Evolutionary conservation across 2,888 invertebrate genomes (phyloP), one percentile per base, ranked within the genome.

Genomic region (Drosophila antonietae): DNA sequence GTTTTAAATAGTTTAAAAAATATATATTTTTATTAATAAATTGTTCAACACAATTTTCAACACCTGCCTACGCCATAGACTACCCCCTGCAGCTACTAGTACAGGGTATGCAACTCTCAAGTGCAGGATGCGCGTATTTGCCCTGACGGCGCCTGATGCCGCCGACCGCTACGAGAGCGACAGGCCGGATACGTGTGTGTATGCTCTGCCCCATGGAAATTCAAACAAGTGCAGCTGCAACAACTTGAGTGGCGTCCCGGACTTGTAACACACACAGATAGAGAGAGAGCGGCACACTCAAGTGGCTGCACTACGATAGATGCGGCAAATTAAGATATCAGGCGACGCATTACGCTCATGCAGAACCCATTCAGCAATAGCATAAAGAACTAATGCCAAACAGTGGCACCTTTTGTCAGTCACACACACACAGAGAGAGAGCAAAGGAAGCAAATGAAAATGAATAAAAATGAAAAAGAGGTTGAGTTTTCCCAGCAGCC

Each of bases 321-420:
- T 59, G 71, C 86, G 79, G 78, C 77, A 86, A 90, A 88, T 88
- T 89, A 90, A 88, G 88, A 90, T 88, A 88, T 88, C 89, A 84
- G 79, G 79, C 88, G 63, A 78, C 89, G 89, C 82, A 80, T 83
- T 81, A 86, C 67, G 70, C 69, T 47, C 67, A 41, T 68, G 59
- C 49, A 49, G 59, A 78, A 72, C 74, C 80, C 82, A 87, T 81
- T 84, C 77, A 41, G 43, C 44, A 49, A 49, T 7, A 53, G 28
- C 58, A 18, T 56, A 49, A 44, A 51, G 18, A 33, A 51, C 49
- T 51, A 39, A 39, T 63, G 47, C 69, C 43, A 70, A 67, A 80
- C 89, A 83, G 89, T 83, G 87, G 89, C 83, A 73, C 66, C 75
- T 76, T 74, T 78, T 81, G 89, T 87, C 83, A 81, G 69, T 71